These are phyloP conservation scores for Triplophysa rosa DNA, from an alignment of 2,113 vertebrate species.

Conservation along the genomic window DNA sequence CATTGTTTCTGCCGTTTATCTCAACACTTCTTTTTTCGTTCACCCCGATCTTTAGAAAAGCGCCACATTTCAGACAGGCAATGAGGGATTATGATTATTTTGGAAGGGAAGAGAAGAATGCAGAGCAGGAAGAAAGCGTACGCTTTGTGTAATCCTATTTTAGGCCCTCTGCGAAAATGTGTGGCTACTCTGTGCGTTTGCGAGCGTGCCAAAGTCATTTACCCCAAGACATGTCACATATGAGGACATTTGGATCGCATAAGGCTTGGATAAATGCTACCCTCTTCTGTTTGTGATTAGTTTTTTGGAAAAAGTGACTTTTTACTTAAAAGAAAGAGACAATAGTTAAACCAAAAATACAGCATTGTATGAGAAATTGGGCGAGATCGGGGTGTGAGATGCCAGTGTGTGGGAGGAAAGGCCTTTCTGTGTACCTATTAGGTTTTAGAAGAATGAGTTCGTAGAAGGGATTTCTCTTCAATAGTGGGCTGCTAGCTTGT, in stretches of 20 bases:
- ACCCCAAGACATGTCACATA: slow-evolving; percentile 69
- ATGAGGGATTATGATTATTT: slow-evolving; percentile 48
- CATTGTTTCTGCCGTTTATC: slow-evolving; percentile 38
- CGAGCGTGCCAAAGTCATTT: slow-evolving; percentile 60
- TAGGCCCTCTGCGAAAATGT: slow-evolving; percentile 36
- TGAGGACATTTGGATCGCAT: slow-evolving; percentile 59
- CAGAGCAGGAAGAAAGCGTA: slow-evolving; percentile 16
- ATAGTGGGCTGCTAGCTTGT: slow-evolving; percentile 33
- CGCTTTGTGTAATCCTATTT: slow-evolving; percentile 36
- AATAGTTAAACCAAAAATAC: too few relatives aligned
- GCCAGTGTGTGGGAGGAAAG: slow-evolving; percentile 8
- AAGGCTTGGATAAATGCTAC: slow-evolving; percentile 23
- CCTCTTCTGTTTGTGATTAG: not conserved
- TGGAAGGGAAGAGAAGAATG: slow-evolving; percentile 36
- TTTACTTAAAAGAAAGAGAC: not conserved
- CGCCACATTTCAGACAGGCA: slow-evolving; percentile 47
- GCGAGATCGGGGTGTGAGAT: not conserved
- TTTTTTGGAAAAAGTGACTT: not conserved
- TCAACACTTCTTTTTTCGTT: slow-evolving; percentile 21
- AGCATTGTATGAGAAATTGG: not conserved
- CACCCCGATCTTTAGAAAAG: slow-evolving; percentile 21
- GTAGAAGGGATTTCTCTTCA: slow-evolving; percentile 27
- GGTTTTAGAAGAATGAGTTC: not conserved
- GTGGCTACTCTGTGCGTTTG: slow-evolving; percentile 21
- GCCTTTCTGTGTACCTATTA: slow-evolving; percentile 12